Evolutionary conservation across 2,113 vertebrate genomes (phyloP).

Genomic region (Bos indicus): DNA sequence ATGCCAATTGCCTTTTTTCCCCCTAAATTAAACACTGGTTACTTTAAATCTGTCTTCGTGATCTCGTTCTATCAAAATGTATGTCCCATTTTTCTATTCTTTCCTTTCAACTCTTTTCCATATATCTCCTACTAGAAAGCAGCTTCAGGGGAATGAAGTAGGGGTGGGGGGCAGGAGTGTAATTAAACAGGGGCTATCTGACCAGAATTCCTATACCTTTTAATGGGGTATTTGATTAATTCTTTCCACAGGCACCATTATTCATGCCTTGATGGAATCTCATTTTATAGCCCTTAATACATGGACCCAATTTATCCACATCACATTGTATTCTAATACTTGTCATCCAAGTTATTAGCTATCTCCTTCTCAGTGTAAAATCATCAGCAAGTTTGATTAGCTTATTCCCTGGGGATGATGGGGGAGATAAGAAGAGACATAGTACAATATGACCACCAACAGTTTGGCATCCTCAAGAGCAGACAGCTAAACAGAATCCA

Average conservation of each 20-base stretch:
- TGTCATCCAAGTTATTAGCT: conserved; percentile 72
- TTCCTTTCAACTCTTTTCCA: conserved; percentile 51
- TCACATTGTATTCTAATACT: conserved; percentile 74
- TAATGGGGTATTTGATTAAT: conserved; percentile 67
- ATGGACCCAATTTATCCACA: conserved; percentile 70
- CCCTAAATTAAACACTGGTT: conserved; percentile 45
- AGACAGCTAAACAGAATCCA: background rate
- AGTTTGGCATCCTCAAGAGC: background rate
- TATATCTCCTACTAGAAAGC: conserved; percentile 47
- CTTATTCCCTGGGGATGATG: conserved; percentile 32
- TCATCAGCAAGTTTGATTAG: conserved; percentile 70
- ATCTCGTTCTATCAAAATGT: conserved; percentile 49
- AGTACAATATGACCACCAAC: background rate
- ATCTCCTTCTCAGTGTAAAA: conserved; percentile 65
- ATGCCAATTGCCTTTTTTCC: conserved; percentile 3
- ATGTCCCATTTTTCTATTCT: conserved; percentile 51
- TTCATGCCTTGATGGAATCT: conserved; percentile 42
- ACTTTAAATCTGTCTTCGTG: conserved; percentile 51
- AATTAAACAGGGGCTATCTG: conserved; percentile 66
- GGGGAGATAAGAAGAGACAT: conserved; percentile 27
- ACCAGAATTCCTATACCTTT: conserved; percentile 53
- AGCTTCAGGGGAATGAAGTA: background rate
- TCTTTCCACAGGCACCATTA: conserved; percentile 62
- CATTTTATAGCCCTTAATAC: conserved; percentile 69
- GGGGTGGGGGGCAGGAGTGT: conserved; percentile 20